These are phyloP conservation scores for Idaea straminata DNA, from an alignment of 2,888 invertebrate genomes.

Conservation along the genomic window DNA sequence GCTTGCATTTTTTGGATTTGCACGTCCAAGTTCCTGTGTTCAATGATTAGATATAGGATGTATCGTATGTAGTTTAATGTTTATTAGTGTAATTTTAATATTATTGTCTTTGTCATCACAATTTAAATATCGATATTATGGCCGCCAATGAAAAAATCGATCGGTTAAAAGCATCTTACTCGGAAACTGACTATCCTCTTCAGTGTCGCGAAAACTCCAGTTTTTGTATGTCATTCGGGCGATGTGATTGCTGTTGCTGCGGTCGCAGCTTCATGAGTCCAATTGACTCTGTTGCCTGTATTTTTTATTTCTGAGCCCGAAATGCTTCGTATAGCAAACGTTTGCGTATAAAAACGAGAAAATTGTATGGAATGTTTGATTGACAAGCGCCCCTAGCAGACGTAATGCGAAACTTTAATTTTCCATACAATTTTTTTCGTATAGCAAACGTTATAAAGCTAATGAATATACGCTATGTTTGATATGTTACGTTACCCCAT, in stretches of 20 bases:
- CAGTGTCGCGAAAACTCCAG: not conserved
- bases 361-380: not conserved
- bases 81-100: constrained; percentile 39
- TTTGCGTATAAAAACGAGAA: not conserved
- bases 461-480: too few relatives aligned
- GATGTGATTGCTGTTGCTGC: too few relatives aligned
- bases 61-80: constrained; percentile 35
- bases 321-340: too few relatives aligned
- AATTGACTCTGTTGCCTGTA: too few relatives aligned
- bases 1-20: constrained; percentile 59
- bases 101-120: constrained; percentile 44
- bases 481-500: too few relatives aligned
- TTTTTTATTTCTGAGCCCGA: too few relatives aligned
- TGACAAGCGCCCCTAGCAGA: not conserved
- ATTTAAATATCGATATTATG: constrained; percentile 13
- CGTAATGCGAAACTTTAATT: not conserved
- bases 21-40: constrained; percentile 68
- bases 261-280: too few relatives aligned
- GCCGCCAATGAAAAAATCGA: constrained; percentile 8
- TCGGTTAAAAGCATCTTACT: not conserved
- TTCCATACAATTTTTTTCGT: not conserved
- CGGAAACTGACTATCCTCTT: too few relatives aligned
- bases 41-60: constrained; percentile 58
- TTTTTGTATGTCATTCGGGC: constrained; percentile 2
- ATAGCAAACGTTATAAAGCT: too few relatives aligned